phyloP scores from a whole-genome alignment of 2,113 vertebrate species.

The Stigmatopora nigra region DNA sequence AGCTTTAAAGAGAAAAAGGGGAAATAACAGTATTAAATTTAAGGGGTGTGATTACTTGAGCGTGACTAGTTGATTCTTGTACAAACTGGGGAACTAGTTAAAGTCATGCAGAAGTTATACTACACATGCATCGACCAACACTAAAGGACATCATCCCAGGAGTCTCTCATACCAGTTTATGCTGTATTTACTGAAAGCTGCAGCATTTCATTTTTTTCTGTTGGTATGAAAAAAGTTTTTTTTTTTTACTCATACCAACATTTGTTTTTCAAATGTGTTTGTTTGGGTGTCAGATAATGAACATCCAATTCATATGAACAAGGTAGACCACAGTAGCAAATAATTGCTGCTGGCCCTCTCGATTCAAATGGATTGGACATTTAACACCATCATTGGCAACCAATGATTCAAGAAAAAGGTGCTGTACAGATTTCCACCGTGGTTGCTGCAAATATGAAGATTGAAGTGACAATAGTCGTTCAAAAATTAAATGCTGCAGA shows the following conservation, averaged over 20 bases:
- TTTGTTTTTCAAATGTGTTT: not conserved
- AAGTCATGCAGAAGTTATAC: slow-evolving; percentile 54
- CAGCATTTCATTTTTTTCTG: slow-evolving; percentile 53
- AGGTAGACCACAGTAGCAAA: not conserved
- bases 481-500: slow-evolving; percentile 61
- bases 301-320: slow-evolving; percentile 17
- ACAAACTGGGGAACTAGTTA: slow-evolving; percentile 20
- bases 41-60: slow-evolving; percentile 22
- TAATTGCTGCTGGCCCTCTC: too few species aligned
- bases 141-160: slow-evolving; percentile 35
- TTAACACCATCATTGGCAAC: too few species aligned
- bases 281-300: slow-evolving; percentile 16
- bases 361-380: too few species aligned
- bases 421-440: slow-evolving; percentile 12
- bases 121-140: slow-evolving; percentile 60
- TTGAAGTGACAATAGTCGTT: slow-evolving; percentile 11
- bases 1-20: slow-evolving; percentile 33
- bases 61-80: slow-evolving; percentile 25
- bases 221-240: not conserved
- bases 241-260: too few species aligned
- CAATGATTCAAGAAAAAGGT: not conserved
- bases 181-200: slow-evolving; percentile 38
- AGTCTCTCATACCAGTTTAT: slow-evolving; percentile 33
- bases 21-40: slow-evolving; percentile 16
- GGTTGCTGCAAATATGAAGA: slow-evolving; percentile 25